A percentile compares a stretch with the other conserved stretches of the same genome.
phyloP scores from a whole-genome alignment of 2,113 vertebrate species.

The Brachypteracias leptosomus region DNA sequence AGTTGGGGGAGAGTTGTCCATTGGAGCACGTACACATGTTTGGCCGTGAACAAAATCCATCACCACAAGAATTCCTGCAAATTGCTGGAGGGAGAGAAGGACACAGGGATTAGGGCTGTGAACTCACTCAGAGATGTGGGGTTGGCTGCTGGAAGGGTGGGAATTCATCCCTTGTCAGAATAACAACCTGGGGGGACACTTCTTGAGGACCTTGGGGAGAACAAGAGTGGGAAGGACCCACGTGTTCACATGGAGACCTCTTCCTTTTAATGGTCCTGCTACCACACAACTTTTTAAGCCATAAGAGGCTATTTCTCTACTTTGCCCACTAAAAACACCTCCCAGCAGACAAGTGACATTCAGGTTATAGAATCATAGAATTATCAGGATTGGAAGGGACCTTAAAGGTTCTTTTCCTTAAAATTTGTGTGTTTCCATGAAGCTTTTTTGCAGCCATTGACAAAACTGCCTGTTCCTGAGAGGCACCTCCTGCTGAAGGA shows the following conservation, averaged over 20 bases:
- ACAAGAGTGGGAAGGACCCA: not conserved
- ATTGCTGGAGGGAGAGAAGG: conserved; percentile 76
- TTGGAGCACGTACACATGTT: conserved; percentile 94
- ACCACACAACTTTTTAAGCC: not conserved
- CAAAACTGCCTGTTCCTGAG: not conserved
- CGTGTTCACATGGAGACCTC: not conserved
- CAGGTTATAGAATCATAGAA: too few species aligned
- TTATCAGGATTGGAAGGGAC: too few species aligned
- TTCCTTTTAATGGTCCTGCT: not conserved
- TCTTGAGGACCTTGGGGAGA: not conserved
- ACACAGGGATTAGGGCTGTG: not conserved
- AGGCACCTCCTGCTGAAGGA: not conserved
- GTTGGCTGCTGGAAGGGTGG: not conserved
- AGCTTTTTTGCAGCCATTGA: not conserved
- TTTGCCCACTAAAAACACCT: not conserved
- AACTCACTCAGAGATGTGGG: fast-evolving
- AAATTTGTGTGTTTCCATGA: not conserved
- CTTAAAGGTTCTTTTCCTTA: not conserved
- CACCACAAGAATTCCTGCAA: conserved; percentile 90
- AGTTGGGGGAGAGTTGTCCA: conserved; percentile 88
- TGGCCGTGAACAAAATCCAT: conserved; percentile 91
- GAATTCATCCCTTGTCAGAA: not conserved
- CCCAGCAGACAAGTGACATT: not conserved
- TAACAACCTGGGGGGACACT: not conserved
- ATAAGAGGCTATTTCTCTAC: not conserved